Evolutionary conservation across 2,888 invertebrate species (phyloP).

Genomic region (Litoditis marina): DNA sequence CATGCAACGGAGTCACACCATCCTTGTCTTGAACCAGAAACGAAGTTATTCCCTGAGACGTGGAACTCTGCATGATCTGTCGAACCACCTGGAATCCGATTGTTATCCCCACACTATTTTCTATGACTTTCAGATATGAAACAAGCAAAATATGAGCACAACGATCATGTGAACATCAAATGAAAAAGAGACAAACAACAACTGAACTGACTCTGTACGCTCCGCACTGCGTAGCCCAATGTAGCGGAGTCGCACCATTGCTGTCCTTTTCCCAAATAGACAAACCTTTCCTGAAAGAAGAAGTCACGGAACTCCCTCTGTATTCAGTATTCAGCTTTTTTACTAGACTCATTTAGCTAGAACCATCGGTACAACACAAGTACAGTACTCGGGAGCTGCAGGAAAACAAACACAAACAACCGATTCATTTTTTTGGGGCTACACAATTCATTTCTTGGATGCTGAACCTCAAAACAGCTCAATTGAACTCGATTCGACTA

Average conservation of each 20-base stretch:
- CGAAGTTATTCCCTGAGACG: neutral
- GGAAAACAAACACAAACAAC: too few species aligned
- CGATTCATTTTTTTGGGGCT: too few species aligned
- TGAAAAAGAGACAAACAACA: neutral
- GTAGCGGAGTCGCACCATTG: conserved; percentile 41
- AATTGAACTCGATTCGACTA: neutral
- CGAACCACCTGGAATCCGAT: neutral
- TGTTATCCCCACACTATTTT: neutral
- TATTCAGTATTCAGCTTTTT: too few species aligned
- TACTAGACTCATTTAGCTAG: too few species aligned
- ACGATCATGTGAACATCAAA: neutral
- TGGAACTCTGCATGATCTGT: neutral
- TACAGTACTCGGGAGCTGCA: too few species aligned
- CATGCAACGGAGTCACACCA: conserved; percentile 52
- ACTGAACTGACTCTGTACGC: conserved; percentile 17
- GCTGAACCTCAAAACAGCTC: neutral
- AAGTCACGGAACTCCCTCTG: too few species aligned
- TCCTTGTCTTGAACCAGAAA: conserved; percentile 41
- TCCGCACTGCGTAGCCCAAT: conserved; percentile 48
- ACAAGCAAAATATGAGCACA: neutral
- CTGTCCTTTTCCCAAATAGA: conserved; percentile 16
- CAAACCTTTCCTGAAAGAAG: conserved; percentile 17
- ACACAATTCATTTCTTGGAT: too few species aligned
- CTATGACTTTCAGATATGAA: too few species aligned
- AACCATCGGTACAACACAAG: too few species aligned